Percentiles rank a stretch among this genome's conserved stretches.
Evolutionary conservation across 2,113 vertebrate species (phyloP).

Genomic region (Aramus guarauna): DNA sequence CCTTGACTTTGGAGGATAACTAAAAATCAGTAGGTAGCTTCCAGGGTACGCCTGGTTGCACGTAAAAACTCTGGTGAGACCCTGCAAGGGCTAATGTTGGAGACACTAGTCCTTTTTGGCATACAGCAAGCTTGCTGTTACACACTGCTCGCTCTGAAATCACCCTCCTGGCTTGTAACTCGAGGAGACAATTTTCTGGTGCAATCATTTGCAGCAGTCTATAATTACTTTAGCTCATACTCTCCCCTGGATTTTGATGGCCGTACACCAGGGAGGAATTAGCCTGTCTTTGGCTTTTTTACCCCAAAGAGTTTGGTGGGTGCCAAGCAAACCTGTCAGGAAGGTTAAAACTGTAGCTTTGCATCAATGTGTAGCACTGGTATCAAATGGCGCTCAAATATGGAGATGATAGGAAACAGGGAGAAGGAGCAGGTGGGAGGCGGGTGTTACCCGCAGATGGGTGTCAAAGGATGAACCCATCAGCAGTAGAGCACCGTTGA

Average conservation of each 20-base stretch:
- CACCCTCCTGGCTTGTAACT: background rate
- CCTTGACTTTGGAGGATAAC: background rate
- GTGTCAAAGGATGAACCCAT: background rate
- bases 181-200: background rate
- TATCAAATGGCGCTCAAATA: background rate
- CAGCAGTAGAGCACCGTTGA: background rate
- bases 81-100: background rate
- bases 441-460: background rate
- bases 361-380: background rate
- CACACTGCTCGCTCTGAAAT: background rate
- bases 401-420: background rate
- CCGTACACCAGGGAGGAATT: background rate
- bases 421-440: background rate
- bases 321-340: background rate
- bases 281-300: background rate
- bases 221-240: background rate
- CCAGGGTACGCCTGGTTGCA: background rate
- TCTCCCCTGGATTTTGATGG: background rate
- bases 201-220: background rate
- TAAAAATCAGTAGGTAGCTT: background rate
- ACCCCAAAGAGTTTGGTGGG: background rate
- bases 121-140: background rate
- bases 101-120: background rate
- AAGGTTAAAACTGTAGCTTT: background rate
- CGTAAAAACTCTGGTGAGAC: background rate